Conservation (phyloP, 2,888 invertebrate species). For the Panzeria rudis region DNA sequence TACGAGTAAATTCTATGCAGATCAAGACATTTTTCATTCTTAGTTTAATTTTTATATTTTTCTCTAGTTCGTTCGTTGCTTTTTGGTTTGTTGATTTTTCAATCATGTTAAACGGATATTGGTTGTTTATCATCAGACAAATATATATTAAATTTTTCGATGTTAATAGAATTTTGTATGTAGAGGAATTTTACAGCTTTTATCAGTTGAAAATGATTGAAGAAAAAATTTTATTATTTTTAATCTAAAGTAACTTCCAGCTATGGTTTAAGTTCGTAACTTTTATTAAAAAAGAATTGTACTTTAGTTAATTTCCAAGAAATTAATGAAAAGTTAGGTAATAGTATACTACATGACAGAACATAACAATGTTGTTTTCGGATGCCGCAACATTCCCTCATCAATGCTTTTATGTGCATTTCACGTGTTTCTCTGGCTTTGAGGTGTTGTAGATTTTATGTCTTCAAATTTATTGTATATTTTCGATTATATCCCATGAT, state of each 20-base stretch:
- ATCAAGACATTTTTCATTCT: constrained; percentile 21
- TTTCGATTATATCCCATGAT: not conserved
- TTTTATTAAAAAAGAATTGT: too few relatives aligned
- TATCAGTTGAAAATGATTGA: not conserved
- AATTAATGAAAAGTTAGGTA: too few relatives aligned
- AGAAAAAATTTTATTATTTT: not conserved
- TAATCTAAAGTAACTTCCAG: not conserved
- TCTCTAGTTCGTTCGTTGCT: not conserved
- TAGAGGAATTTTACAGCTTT: not conserved
- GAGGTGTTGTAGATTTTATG: not conserved
- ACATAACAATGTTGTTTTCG: too few relatives aligned
- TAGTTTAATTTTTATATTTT: not conserved
- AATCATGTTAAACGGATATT: constrained; percentile 70
- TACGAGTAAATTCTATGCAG: constrained; percentile 31
- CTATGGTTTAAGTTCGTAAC: too few relatives aligned
- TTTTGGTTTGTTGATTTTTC: constrained; percentile 67
- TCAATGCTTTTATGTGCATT: too few relatives aligned
- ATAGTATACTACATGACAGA: too few relatives aligned
- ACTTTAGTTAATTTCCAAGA: too few relatives aligned
- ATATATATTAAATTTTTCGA: constrained; percentile 14
- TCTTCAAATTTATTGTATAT: not conserved
- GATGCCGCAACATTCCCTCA: too few relatives aligned
- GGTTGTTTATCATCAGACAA: constrained; percentile 63
- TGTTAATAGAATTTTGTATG: constrained; percentile 3
- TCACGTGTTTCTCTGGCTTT: too few relatives aligned